Conservation (phyloP, 1,140 invertebrate genomes). For the Bombus superbus region DNA sequence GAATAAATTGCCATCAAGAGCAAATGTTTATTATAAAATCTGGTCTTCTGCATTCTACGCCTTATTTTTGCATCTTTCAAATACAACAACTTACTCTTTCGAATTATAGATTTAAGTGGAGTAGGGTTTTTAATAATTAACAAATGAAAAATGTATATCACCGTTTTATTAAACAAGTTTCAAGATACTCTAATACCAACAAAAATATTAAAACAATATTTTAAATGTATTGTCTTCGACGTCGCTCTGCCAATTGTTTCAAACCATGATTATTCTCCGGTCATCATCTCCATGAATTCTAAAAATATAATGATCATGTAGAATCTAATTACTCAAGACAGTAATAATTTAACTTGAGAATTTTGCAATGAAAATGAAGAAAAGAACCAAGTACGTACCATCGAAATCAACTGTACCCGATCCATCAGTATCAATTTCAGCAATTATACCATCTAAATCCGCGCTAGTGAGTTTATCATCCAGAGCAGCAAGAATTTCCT, state of each 20-base stretch:
- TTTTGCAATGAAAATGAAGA: not conserved
- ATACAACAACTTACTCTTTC: too few relatives aligned
- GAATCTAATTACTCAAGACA: not conserved
- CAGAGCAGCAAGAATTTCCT: slow-evolving; percentile 94
- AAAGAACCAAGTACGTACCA: slow-evolving; percentile 82
- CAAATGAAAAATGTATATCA: not conserved
- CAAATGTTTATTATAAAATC: slow-evolving; percentile 31
- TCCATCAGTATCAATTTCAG: slow-evolving; percentile 97
- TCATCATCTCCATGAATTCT: slow-evolving; percentile 95
- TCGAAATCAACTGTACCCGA: slow-evolving; percentile 96
- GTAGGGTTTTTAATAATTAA: not conserved
- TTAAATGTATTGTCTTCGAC: slow-evolving; percentile 8
- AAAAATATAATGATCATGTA: slow-evolving; percentile 58
- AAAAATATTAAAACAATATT: slow-evolving; percentile 2
- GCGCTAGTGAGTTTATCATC: slow-evolving; percentile 94
- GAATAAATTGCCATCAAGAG: slow-evolving; percentile 65
- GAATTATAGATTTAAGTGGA: not conserved
- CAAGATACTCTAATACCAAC: not conserved
- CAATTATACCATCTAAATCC: slow-evolving; percentile 94
- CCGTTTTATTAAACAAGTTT: slow-evolving; percentile 60
- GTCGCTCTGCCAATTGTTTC: not conserved
- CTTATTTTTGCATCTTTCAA: not conserved
- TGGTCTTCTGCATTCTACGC: not conserved
- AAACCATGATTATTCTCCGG: slow-evolving; percentile 86
- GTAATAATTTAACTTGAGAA: not conserved